These are phyloP conservation scores for Tenthredo livida DNA, from an alignment of 2,888 invertebrate genomes.

Conservation along the genomic window DNA sequence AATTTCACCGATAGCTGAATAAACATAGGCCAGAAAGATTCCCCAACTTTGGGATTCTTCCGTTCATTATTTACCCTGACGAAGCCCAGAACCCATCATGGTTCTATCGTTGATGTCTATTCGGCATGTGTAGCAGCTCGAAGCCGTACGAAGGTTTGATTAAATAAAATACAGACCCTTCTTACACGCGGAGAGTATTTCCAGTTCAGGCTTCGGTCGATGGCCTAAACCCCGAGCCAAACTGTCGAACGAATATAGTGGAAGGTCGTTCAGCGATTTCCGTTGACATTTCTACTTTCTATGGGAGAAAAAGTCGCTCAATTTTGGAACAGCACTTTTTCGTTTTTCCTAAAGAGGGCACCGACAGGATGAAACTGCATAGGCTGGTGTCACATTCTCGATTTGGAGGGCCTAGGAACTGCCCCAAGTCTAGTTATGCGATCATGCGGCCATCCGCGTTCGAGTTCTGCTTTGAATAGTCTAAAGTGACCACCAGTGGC, in stretches of 20 bases:
- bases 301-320: no score
- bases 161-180: constrained; percentile 35
- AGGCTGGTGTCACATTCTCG: no score
- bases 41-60: neutral
- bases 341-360: no score
- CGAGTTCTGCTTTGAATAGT: neutral
- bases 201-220: constrained; percentile 40
- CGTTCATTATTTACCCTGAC: neutral
- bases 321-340: no score
- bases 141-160: constrained; percentile 36
- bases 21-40: neutral
- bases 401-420: neutral
- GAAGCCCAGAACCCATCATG: neutral
- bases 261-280: neutral
- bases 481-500: neutral
- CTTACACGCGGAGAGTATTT: neutral
- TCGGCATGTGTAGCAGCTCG: neutral
- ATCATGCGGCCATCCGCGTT: neutral
- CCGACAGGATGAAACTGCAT: no score
- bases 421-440: neutral
- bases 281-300: neutral
- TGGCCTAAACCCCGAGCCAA: constrained; percentile 16
- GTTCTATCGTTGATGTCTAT: neutral
- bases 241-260: neutral
- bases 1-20: neutral